Conservation (phyloP, 2,797 vertebrate genomes). For the Myotis planiceps region DNA sequence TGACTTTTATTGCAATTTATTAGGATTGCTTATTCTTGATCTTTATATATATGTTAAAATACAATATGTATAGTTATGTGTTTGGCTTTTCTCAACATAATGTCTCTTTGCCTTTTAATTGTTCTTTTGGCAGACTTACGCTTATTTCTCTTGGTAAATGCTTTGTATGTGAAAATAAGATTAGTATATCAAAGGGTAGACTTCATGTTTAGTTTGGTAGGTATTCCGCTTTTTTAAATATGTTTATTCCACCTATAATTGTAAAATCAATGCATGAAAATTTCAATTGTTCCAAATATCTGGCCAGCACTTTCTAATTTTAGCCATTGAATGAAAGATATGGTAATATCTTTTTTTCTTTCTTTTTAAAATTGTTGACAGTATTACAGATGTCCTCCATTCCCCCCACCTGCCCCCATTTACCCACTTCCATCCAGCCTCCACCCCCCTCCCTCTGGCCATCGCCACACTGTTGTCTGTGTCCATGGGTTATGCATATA, state of each 20-base stretch:
- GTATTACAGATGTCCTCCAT: not conserved
- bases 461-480: not conserved
- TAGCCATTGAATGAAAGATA: not conserved
- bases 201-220: not conserved
- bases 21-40: not conserved
- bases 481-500: not conserved
- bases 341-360: not conserved
- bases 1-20: not conserved
- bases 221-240: not conserved
- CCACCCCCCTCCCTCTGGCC: not conserved
- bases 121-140: not conserved
- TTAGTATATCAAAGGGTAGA: not conserved
- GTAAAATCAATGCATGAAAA: not conserved
- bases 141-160: not conserved
- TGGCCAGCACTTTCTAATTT: not conserved
- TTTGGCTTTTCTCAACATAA: slow-evolving; percentile 17
- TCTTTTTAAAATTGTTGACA: not conserved
- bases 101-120: slow-evolving; percentile 1
- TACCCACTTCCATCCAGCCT: not conserved
- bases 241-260: not conserved
- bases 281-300: not conserved
- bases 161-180: not conserved
- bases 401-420: not conserved
- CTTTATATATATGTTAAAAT: not conserved
- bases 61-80: not conserved